Base-by-base conservation (phyloP, 2,888 invertebrate genomes). In the Standfussiana lucernea region DNA sequence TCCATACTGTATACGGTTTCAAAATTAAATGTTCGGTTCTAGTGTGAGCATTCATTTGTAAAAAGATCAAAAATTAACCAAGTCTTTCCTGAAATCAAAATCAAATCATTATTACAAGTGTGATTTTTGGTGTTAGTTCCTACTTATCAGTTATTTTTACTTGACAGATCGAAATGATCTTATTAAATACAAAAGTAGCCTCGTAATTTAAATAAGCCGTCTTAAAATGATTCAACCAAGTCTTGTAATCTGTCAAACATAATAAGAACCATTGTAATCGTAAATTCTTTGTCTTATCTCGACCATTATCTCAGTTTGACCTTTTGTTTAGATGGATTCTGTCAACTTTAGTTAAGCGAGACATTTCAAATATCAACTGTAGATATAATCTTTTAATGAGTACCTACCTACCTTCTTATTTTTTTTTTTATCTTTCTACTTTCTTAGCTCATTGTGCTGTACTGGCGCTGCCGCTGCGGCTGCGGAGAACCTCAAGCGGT, bases 201-300 rank as follows among this genome's bases (percentile, higher is more conserved):
- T 62, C 62, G 24, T 37, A n/a, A 2, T 62, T 35, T 62, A 24
- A 11, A 62, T 37, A 62, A 37, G 11, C 61, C 35, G 61, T 62
- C 35, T 11, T 15, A 56, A 56, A 7, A 28, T 56, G 28, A 56
- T 28, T 28, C 28, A 56, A 53, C 32, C n/a, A 28, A 59, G 13
- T 70, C 40, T 35, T 64, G 21, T 61, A 71, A 83, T 79, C 79
- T 50, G 47, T 61, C 45, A 64, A 64, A 68, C 28, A 35, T 69
- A 80, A 21, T 10, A 47, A 35, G 61, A 11, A 56, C 24, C 65
- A 80, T 70, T 70, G 69, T 70, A 66, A 82, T 62, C 45, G 59
- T 80, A 84, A 73, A 80, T 80, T 82, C 59, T 70, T 79, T 50
- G 68, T 68, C 66, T 82, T 82, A 85, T 83, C 85, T 62, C 28